Conservation (phyloP, 2,113 vertebrate genomes). For the Nerophis ophidion region DNA sequence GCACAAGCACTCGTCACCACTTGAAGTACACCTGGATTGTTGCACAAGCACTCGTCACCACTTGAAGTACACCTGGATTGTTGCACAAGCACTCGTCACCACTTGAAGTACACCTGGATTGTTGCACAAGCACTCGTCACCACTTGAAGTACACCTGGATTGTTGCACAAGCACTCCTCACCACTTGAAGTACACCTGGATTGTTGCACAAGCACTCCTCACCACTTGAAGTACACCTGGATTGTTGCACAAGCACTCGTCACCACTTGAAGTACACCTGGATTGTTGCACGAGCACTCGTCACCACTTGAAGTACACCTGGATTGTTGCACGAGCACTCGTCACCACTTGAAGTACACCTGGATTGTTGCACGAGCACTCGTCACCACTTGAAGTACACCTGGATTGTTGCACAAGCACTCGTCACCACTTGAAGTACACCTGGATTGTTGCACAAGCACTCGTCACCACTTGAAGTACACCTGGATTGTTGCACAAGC, state of each 20-base stretch:
- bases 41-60: background rate
- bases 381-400: background rate
- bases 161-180: conserved; percentile 8
- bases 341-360: background rate
- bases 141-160: background rate
- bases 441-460: conserved; percentile 4
- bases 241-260: conserved; percentile 8
- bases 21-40: background rate
- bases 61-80: background rate
- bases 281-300: conserved; percentile 6
- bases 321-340: conserved; percentile 5
- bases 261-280: background rate
- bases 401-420: conserved; percentile 6
- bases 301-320: background rate
- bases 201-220: conserved; percentile 9
- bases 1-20: background rate
- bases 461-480: background rate
- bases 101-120: background rate
- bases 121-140: conserved; percentile 7
- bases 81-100: conserved; percentile 2
- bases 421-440: background rate
- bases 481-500: conserved; percentile 4
- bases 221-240: background rate
- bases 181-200: background rate
- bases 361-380: conserved; percentile 6